phyloP scores from a whole-genome alignment of 2,888 invertebrate genomes.

The Pandemis heparana region DNA sequence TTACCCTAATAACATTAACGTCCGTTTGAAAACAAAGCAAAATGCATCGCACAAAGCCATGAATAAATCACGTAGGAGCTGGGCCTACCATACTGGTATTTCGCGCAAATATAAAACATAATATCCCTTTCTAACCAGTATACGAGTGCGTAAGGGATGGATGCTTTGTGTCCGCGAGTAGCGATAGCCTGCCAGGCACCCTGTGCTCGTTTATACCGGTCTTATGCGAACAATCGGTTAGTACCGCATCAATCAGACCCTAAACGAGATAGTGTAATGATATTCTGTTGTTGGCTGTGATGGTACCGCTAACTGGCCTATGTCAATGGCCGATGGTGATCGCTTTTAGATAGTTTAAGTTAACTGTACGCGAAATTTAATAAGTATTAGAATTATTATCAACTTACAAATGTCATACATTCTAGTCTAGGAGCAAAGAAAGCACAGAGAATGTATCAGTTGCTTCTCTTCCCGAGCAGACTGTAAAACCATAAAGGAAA shows the following conservation, averaged over 20 bases:
- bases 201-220: slow-evolving; percentile 34
- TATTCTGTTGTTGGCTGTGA: slow-evolving; percentile 22
- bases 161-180: neutral
- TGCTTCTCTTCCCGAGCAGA: no score
- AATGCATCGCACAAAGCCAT: slow-evolving; percentile 21
- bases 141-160: neutral
- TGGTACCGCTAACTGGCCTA: slow-evolving; percentile 22
- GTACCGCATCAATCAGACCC: slow-evolving; percentile 44
- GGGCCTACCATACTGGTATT: neutral
- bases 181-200: neutral
- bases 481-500: no score
- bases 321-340: neutral
- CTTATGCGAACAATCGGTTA: slow-evolving; percentile 43
- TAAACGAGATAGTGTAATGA: slow-evolving; percentile 38
- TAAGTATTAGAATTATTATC: neutral
- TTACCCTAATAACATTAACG: slow-evolving; percentile 6
- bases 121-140: neutral
- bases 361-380: neutral
- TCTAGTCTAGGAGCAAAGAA: no score
- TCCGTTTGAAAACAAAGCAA: slow-evolving; percentile 11
- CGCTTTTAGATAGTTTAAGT: neutral
- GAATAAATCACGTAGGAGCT: slow-evolving; percentile 41
- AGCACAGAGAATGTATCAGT: no score
- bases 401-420: neutral
- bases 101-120: neutral